Evolutionary conservation across 2,797 vertebrate genomes (phyloP).

Genomic region (Pseudocheirus occidentalis): DNA sequence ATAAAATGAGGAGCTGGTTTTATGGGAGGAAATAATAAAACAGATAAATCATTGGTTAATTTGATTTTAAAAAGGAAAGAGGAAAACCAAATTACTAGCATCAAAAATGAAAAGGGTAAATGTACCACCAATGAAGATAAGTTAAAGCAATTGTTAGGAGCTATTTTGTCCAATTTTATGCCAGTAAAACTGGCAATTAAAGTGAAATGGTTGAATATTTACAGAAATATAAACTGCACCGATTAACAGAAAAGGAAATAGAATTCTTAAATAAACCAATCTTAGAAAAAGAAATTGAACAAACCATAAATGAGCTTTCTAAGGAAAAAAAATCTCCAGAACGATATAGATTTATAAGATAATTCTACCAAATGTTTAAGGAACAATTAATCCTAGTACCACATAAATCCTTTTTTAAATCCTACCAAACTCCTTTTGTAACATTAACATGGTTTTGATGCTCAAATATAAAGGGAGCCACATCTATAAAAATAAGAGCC

Average conservation of each 20-base stretch:
- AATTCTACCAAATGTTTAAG: too few species aligned
- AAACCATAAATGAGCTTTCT: not conserved
- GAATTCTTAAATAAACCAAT: not conserved
- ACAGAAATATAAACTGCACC: not conserved
- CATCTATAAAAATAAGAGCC: too few species aligned
- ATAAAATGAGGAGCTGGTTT: too few species aligned
- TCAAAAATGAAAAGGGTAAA: not conserved
- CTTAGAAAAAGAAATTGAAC: not conserved
- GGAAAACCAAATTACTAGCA: not conserved
- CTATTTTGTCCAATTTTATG: not conserved
- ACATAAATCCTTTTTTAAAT: too few species aligned
- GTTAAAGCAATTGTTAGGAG: not conserved
- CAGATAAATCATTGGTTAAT: too few species aligned
- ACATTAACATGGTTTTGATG: too few species aligned
- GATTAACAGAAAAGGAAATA: not conserved
- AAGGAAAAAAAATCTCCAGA: not conserved
- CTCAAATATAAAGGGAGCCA: too few species aligned
- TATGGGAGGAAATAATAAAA: too few species aligned
- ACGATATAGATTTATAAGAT: too few species aligned
- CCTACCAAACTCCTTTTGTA: too few species aligned
- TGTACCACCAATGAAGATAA: not conserved
- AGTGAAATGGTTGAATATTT: not conserved
- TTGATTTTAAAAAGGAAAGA: too few species aligned
- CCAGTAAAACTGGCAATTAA: not conserved
- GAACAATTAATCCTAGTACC: too few species aligned